A percentile compares a stretch with the other conserved stretches of the same genome.
phyloP scores from a whole-genome alignment of 2,888 invertebrate genomes.

The Rhagonycha lutea region DNA sequence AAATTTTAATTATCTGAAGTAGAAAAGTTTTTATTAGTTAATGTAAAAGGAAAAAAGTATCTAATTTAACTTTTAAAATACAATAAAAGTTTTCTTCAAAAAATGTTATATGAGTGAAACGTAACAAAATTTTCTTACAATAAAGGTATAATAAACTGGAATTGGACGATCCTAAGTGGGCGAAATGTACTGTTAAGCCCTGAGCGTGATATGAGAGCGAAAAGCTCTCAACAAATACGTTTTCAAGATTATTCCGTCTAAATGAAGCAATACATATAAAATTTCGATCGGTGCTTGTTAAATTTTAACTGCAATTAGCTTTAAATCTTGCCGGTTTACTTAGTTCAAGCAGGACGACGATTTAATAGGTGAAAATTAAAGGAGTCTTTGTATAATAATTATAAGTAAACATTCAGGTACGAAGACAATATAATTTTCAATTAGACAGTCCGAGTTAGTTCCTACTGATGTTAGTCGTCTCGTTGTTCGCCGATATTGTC shows the following conservation, averaged over 20 bases:
- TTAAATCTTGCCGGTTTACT: not conserved
- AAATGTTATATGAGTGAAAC: not conserved
- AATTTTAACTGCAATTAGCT: slow-evolving; percentile 3
- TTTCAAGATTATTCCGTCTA: slow-evolving; percentile 13
- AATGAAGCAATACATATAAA: slow-evolving; percentile 11
- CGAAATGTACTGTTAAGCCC: slow-evolving; percentile 20
- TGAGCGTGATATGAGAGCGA: slow-evolving; percentile 21
- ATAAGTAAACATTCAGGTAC: not conserved
- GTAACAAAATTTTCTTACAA: slow-evolving; percentile 13
- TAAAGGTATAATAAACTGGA: slow-evolving; percentile 18
- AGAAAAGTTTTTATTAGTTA: not conserved
- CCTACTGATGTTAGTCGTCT: not conserved
- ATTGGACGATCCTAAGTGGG: slow-evolving; percentile 21
- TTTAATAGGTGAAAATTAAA: not conserved
- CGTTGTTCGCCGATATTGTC: slow-evolving; percentile 24
- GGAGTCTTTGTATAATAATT: not conserved
- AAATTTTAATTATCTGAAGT: not conserved
- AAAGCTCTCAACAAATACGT: slow-evolving; percentile 22
- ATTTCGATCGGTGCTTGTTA: slow-evolving; percentile 12
- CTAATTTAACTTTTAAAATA: not conserved
- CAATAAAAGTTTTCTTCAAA: not conserved
- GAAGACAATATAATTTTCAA: not conserved
- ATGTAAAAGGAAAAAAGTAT: not conserved
- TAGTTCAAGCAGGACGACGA: not conserved
- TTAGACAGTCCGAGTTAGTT: not conserved